A percentile compares a stretch with the other conserved stretches of the same genome.
Evolutionary conservation across 2,113 vertebrate genomes (phyloP).

Genomic region (Indicator indicator): DNA sequence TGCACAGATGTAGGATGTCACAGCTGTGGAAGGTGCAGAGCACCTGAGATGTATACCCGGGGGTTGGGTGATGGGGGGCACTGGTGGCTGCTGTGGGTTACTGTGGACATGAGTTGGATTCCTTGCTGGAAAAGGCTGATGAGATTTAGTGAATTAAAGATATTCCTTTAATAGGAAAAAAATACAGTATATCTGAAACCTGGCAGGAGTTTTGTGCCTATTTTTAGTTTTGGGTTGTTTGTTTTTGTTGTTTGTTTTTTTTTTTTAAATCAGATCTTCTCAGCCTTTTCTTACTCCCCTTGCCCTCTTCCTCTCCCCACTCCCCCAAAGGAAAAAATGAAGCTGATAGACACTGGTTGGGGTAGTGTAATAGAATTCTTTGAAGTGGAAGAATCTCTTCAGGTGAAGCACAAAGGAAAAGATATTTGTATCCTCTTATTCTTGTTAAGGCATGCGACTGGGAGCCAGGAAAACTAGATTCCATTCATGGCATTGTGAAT

Average conservation of each 20-base stretch:
- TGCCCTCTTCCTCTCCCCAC: accelerated
- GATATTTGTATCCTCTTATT: neutral
- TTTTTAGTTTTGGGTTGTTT: no score
- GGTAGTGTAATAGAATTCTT: neutral
- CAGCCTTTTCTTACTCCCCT: neutral
- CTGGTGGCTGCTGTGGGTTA: neutral
- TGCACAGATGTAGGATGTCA: neutral
- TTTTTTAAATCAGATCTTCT: neutral
- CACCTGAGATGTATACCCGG: neutral
- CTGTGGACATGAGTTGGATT: neutral
- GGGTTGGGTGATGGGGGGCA: neutral
- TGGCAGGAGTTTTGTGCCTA: neutral
- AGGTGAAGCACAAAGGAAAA: slow-evolving; percentile 17
- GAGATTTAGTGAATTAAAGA: neutral
- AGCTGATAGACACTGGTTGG: neutral
- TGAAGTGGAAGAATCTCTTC: neutral
- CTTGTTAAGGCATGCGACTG: neutral
- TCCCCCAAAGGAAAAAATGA: neutral
- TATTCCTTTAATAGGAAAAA: neutral
- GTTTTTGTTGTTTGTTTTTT: neutral
- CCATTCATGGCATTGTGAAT: neutral
- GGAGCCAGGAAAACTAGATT: slow-evolving; percentile 39
- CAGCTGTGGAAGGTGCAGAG: neutral
- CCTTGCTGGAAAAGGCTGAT: neutral
- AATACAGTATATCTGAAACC: neutral